A percentile compares a stretch with the other conserved stretches of the same genome.
phyloP scores from a whole-genome alignment of 37 sponge, comb jelly and placozoan species.

The Beroe ovata region DNA sequence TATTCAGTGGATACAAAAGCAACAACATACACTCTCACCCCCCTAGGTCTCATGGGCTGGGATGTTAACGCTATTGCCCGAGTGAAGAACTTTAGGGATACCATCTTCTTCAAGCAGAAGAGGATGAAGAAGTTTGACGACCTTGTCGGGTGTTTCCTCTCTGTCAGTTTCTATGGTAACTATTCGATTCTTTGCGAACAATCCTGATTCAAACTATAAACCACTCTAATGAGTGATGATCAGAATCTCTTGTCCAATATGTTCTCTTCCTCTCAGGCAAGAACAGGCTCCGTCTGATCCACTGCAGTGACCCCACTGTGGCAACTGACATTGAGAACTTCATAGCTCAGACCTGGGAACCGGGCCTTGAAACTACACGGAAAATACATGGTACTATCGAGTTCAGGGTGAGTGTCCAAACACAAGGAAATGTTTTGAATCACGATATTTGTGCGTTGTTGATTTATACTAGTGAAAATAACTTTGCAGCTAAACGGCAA shows the following conservation, averaged over 20 bases:
- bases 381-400: slow-evolving; percentile 27
- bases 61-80: slow-evolving; percentile 51
- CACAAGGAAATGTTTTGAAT: background rate
- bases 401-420: slow-evolving; percentile 11
- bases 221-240: too few species aligned
- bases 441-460: background rate
- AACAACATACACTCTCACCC: too few species aligned
- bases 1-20: too few species aligned
- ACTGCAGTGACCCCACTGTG: slow-evolving; percentile 38
- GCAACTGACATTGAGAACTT: slow-evolving; percentile 38
- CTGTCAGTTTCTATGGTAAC: slow-evolving; percentile 51
- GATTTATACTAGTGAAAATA: background rate
- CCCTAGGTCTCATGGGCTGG: slow-evolving; percentile 22
- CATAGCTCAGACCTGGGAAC: slow-evolving; percentile 57
- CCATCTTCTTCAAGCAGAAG: slow-evolving; percentile 63
- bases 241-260: too few species aligned
- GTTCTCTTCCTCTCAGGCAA: slow-evolving; percentile 22
- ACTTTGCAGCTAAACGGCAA: slow-evolving; percentile 23
- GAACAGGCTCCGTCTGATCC: slow-evolving; percentile 36
- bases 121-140: slow-evolving; percentile 59
- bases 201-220: too few species aligned
- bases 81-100: slow-evolving; percentile 64
- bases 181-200: too few species aligned
- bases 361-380: background rate
- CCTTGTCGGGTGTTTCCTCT: slow-evolving; percentile 43